Conservation (phyloP, 2,797 vertebrate species). For the Poliocrania exsul region DNA sequence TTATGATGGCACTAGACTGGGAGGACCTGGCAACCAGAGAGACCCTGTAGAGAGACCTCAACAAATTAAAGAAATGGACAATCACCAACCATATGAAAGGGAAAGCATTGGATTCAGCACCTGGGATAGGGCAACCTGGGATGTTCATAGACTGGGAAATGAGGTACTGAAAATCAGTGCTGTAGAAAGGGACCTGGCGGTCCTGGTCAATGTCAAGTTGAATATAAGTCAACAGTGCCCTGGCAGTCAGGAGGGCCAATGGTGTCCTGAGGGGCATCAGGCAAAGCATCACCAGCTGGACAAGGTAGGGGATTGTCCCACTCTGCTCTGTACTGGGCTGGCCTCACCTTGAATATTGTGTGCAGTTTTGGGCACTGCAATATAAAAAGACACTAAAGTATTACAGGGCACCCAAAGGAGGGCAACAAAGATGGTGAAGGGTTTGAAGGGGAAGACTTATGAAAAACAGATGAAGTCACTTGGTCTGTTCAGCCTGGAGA, state of each 20-base stretch:
- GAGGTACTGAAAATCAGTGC: background rate
- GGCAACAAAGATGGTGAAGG: background rate
- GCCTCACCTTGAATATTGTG: background rate
- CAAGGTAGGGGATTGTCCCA: accelerated
- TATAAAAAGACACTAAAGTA: background rate
- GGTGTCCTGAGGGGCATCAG: accelerated
- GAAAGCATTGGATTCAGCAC: background rate
- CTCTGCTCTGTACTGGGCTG: accelerated
- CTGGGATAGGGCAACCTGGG: background rate
- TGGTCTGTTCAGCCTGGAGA: background rate
- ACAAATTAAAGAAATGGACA: background rate
- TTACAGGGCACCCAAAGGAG: background rate
- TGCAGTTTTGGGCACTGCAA: background rate
- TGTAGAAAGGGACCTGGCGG: accelerated
- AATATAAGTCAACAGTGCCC: background rate
- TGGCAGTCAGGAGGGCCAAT: background rate
- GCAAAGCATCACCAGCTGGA: accelerated
- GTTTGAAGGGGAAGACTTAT: background rate
- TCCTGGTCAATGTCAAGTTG: accelerated
- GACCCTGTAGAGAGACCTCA: background rate
- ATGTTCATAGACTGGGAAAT: background rate
- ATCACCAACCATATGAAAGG: background rate
- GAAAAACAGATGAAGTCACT: accelerated
- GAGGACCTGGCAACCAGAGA: background rate
- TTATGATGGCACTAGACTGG: background rate